Base-by-base conservation (phyloP, 2,888 invertebrate genomes). In the Hedya salicella region DNA sequence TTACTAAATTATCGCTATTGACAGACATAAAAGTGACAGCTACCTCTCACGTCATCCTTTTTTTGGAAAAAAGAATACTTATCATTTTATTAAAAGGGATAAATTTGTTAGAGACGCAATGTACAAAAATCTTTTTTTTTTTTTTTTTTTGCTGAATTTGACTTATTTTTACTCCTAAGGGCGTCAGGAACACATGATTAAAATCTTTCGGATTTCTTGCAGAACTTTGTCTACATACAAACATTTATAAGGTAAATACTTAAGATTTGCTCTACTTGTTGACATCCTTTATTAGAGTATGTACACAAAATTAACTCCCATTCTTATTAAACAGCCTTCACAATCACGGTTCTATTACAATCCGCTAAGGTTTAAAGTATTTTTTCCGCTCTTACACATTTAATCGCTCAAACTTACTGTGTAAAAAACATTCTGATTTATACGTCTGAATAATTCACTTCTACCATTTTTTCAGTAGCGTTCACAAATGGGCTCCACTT, bases 361-460 rank as follows among this genome's bases (percentile, higher is more conserved):
- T 16, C 5, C 3, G n/a, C 17, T 42, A 59, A 46, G 46, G 59
- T 19, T 44, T 14, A 53, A 53, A 59, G 13, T 60, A 2, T 17
- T 2, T 36, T n/a, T 17, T 11, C 14, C 5, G 42, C 16, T 14
- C 21, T 42, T 11, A 3, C 3, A 40, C 11, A 32, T 42, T 57
- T 30, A 36, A 36, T 36, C 17, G 59, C 40, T 60, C 17, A 6
- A 19, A 17, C 53, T 46, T 50, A 60, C 48, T 48, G 19, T 17
- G 30, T 53, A 44, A 57, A 54, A 56, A 62, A 49, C 39, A 50
- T 54, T 61, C 49, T 63, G 67, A 63, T 62, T 66, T 67, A 67
- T 57, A 57, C 63, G 39, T 59, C 39, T 63, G 57, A 57, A 67
- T 63, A 63, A 67, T 63, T 67, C 63, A 59, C 50, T 63, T n/a